These are phyloP conservation scores for Cryptocheilus praepositus DNA, from an alignment of 2,888 invertebrate genomes.

Conservation along the genomic window DNA sequence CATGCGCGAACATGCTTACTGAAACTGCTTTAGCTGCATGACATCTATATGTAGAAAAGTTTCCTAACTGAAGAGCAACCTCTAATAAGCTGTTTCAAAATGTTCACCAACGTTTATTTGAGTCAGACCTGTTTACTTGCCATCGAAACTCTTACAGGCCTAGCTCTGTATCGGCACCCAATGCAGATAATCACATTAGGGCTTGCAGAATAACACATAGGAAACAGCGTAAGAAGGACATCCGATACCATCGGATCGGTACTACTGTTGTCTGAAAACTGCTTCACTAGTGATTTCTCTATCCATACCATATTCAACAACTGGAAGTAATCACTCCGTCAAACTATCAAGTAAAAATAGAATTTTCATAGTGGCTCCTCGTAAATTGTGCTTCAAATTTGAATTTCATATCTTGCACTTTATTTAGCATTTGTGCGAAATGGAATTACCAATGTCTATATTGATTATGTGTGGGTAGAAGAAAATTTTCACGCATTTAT, in stretches of 20 bases:
- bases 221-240: slow-evolving; percentile 12
- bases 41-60: no score
- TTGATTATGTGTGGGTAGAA: no score
- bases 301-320: slow-evolving; percentile 12
- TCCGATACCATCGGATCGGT: slow-evolving; percentile 9
- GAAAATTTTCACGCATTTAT: no score
- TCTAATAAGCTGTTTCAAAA: no score
- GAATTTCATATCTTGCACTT: slow-evolving; percentile 8
- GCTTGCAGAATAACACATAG: slow-evolving; percentile 2
- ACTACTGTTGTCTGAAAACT: slow-evolving; percentile 12
- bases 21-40: no score
- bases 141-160: no score
- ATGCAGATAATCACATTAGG: slow-evolving; percentile 7
- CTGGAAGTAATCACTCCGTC: neutral
- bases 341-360: slow-evolving; percentile 11
- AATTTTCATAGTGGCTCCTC: slow-evolving; percentile 2
- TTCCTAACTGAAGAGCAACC: no score
- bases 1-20: neutral
- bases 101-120: no score
- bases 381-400: slow-evolving; percentile 3
- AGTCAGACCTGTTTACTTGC: no score
- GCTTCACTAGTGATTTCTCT: slow-evolving; percentile 4
- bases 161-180: slow-evolving; percentile 3
- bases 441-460: slow-evolving; percentile 8
- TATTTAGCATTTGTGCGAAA: slow-evolving; percentile 11